Evolutionary conservation across 2,888 invertebrate genomes (phyloP), one percentile per base, ranked within the genome.

Genomic region (Cephus runcator): DNA sequence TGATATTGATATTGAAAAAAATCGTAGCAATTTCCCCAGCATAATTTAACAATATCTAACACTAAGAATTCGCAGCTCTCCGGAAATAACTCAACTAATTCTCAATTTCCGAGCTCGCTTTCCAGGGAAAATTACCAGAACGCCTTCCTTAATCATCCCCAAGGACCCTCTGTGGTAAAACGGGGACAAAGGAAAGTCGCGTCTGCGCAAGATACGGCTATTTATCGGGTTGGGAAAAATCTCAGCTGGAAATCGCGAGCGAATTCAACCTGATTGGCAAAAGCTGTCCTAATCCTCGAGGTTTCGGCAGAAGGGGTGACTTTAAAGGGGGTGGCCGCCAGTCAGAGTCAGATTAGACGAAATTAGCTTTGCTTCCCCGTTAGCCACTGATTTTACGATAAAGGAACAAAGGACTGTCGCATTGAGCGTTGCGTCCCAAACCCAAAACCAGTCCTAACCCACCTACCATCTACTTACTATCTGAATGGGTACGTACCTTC

Each of bases 361-460:
- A 78, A 78, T 78, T 78, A 76, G 75, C 78, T 78, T 78, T 73
- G 76, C 73, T 71, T 75, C 75, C 75, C 40, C 75, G 73, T 76
- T 76, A 76, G 76, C 75, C 75, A 73, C 76, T 76, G 78, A 75
- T 78, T 76, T 73, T 73, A 76, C 78, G 78, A 78, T 78, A 76
- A 78, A 76, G 78, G 78, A 68, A 78, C 76, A 78, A 78, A 76
- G 77, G 69, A 75, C 77, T 73, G 71, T 35, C 69, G 35, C 34
- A 69, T 23, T 35, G 35, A 34, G 69, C 23, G 35, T 56, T 34
- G n/a, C 68, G 68, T 2, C 6, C 15, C 40, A 23, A 9, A 23
- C 23, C 40, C 23, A 56, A 23, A 56, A 23, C 40, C 40, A 56
- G 40, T 23, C 40, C 23, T 56, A 56, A 56, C 40, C 40, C 6